Base-by-base conservation (phyloP, 2,113 vertebrate genomes). In the Erythrolamprus reginae region DNA sequence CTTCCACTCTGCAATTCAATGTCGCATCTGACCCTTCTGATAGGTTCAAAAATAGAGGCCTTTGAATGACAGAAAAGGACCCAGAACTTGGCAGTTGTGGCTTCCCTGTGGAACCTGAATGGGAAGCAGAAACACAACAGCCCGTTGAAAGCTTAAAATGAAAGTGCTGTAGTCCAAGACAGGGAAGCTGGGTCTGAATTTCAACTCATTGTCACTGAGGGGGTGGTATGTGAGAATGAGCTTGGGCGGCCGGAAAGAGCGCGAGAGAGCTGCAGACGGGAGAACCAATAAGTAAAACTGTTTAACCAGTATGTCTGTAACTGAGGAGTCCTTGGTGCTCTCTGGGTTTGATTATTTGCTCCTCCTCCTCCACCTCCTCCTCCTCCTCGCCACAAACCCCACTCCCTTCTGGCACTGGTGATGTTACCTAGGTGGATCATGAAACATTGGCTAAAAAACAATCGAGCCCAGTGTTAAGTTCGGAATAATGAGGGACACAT, bases 11-110 rank as follows among this genome's bases (percentile, higher is more conserved):
- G 33, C 70, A 77, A 42, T 42, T 77, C 70, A 77, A 21, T 2
- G 3, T 42, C 70, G 42, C 17, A 1, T 42, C 33, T 21, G 70
- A 77, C 17, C 70, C 33, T 42, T 77, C 70, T 0, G 33, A 9
- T 17, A 21, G 17, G 3, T 77, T 77, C 70, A 77, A 8, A 77
- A 77, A 42, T 42, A 0, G 33, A 42, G 70, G 70, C 33, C 3
- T 21, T 33, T 77, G 70, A 10, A 77, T 77, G 6, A 77, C 6
- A 0, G 17, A 77, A 42, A 21, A 77, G 70, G 33, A 3, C 1
- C 0, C 15, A 42, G 15, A 8, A 0, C 7, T 42, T 77, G 17
- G 3, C 6, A 1, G 1, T 3, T 21, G 3, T 58, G 19, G 15
- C 38, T 38, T 21, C 33, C 7, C n/a, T 38, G 33, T 21, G 33